These are phyloP conservation scores for Caenorhabditis japonica DNA, from an alignment of 2,888 invertebrate species.

Conservation along the genomic window DNA sequence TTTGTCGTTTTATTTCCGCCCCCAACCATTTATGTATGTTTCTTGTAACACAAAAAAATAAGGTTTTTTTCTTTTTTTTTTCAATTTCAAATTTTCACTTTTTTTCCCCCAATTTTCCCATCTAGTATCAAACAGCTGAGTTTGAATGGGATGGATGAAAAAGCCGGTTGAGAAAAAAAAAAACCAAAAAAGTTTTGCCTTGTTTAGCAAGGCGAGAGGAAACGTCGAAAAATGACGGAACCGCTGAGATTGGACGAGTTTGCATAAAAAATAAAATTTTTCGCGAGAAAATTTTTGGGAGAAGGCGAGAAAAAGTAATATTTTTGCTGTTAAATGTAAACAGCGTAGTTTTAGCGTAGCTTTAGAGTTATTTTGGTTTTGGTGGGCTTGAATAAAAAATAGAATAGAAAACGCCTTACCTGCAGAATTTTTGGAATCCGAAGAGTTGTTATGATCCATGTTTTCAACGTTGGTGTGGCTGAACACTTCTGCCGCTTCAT, in stretches of 20 bases:
- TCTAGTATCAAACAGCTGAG: constrained; percentile 32
- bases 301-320: constrained; percentile 39
- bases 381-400: too few species aligned
- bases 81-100: constrained; percentile 17
- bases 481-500: constrained; percentile 38
- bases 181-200: constrained; percentile 24
- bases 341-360: too few species aligned
- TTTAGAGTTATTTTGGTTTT: too few species aligned
- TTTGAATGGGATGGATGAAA: constrained; percentile 7
- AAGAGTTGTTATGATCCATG: constrained; percentile 30
- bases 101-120: constrained; percentile 9
- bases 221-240: constrained; percentile 1
- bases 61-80: constrained; percentile 1
- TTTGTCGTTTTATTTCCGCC: constrained; percentile 17
- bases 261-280: constrained; percentile 37
- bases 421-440: constrained; percentile 28
- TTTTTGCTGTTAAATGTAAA: constrained; percentile 1
- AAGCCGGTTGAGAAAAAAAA: too few species aligned
- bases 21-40: constrained; percentile 12
- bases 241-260: constrained; percentile 33
- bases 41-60: constrained; percentile 7
- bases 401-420: constrained; percentile 14
- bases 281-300: constrained; percentile 19
- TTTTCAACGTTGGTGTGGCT: constrained; percentile 18
- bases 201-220: constrained; percentile 28